Base-by-base conservation (phyloP, 2,888 invertebrate species). In the Caenorhabditis macrosperma region DNA sequence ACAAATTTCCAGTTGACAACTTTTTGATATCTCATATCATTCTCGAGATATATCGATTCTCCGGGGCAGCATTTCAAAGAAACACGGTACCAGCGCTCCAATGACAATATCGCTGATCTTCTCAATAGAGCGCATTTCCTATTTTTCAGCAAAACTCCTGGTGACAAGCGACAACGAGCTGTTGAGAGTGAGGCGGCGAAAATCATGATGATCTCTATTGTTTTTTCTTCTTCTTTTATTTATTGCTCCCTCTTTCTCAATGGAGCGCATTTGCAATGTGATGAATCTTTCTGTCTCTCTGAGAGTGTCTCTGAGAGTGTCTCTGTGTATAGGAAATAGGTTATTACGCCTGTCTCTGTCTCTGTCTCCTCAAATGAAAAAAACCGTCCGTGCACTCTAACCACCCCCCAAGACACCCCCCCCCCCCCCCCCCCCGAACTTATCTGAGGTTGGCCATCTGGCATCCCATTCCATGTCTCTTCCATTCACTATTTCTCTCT, bases 401-500 rank as follows among this genome's bases (percentile, higher is more conserved):
- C n/a, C n/a, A n/a, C n/a, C n/a, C n/a, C n/a, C n/a, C n/a, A n/a
- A n/a, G n/a, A n/a, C n/a, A n/a, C n/a, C n/a, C n/a, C n/a, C n/a
- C n/a, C n/a, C n/a, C n/a, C n/a, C n/a, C n/a, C n/a, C n/a, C n/a
- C n/a, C n/a, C n/a, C n/a, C 54, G 30, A 68, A 54, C 50, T 20
- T 48, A 72, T 72, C 72, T n/a, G 64, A 46, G 30, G 30, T 72
- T 55, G 55, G 72, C 72, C 72, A 72, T 72, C 72, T 72, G 72
- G 48, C 55, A 46, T 50, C 15, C 48, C 38, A 15, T 15, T 38
- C 15, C 38, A n/a, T n/a, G n/a, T 50, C 48, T 41, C 52, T 41
- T 5, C n/a, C 20, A 4, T 12, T 22, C 38, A 41, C 61, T 66
- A 46, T 67, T 57, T 67, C 57, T 44, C n/a, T n/a, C n/a, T n/a